A percentile compares a stretch with the other conserved stretches of the same genome.
These are phyloP conservation scores for Desmodus rotundus DNA, from an alignment of 2,113 vertebrate species.

Conservation along the genomic window DNA sequence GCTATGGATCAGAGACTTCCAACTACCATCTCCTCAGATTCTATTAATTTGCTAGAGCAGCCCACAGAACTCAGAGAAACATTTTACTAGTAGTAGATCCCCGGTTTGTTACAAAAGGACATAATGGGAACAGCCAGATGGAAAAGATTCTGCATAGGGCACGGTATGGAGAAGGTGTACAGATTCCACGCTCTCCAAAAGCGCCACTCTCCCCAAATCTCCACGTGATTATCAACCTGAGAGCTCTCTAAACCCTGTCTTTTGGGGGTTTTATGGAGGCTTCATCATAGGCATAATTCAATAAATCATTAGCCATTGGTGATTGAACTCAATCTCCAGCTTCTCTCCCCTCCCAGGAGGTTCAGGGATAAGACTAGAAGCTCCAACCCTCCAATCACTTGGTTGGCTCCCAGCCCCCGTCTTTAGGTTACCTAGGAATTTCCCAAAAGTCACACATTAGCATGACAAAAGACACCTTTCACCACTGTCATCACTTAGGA, in stretches of 20 bases:
- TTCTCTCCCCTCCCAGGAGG: neutral
- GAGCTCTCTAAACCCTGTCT: neutral
- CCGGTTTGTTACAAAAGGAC: neutral
- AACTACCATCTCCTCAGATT: neutral
- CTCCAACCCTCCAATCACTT: neutral
- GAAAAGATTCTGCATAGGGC: neutral
- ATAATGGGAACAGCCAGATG: neutral
- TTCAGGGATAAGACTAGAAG: neutral
- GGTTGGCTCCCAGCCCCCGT: neutral
- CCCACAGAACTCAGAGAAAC: neutral
- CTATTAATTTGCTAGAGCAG: neutral
- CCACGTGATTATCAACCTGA: neutral
- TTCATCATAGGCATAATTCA: neutral
- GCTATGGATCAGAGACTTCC: neutral
- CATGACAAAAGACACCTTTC: neutral
- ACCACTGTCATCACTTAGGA: neutral
- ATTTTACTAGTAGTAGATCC: constrained; percentile 7
- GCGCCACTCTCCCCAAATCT: neutral
- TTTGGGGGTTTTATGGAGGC: neutral
- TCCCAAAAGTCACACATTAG: neutral
- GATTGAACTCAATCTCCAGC: neutral
- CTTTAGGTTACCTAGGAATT: neutral
- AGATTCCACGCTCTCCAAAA: neutral
- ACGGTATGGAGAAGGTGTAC: neutral
- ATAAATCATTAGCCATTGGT: neutral